Percentiles rank a stretch among this genome's conserved stretches.
phyloP scores from a whole-genome alignment of 2,797 vertebrate species.

The Peromyscus nudipes region DNA sequence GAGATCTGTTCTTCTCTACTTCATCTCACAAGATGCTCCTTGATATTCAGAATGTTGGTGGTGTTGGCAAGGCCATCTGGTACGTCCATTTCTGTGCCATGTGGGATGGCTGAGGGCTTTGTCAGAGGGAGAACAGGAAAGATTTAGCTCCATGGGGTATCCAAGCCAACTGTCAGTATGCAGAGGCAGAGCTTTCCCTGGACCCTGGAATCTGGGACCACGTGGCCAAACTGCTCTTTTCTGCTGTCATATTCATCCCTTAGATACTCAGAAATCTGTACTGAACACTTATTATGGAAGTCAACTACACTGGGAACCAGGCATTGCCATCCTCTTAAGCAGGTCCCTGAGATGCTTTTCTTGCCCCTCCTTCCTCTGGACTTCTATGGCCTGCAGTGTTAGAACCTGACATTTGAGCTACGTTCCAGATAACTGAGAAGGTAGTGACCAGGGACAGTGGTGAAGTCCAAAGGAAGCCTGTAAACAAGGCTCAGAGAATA shows the following conservation, averaged over 20 bases:
- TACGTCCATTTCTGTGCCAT: background rate
- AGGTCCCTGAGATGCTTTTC: background rate
- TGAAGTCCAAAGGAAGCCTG: background rate
- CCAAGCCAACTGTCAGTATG: background rate
- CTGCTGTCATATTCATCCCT: background rate
- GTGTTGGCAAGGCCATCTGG: background rate
- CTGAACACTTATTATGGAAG: background rate
- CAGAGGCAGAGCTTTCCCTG: background rate
- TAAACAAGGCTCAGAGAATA: background rate
- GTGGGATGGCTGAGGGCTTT: background rate
- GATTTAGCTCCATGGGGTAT: background rate
- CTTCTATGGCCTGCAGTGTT: background rate
- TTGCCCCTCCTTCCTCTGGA: background rate
- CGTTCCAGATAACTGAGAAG: background rate
- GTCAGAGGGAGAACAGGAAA: background rate
- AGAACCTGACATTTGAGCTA: background rate
- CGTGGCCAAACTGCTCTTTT: background rate
- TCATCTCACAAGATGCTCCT: background rate
- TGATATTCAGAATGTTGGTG: background rate
- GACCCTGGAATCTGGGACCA: background rate
- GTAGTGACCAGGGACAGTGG: background rate
- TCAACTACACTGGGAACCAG: background rate
- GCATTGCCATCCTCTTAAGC: background rate
- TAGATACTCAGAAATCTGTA: background rate
- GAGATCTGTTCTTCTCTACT: background rate